phyloP scores from a whole-genome alignment of 2,113 vertebrate genomes.

The Seriola rivoliana region DNA sequence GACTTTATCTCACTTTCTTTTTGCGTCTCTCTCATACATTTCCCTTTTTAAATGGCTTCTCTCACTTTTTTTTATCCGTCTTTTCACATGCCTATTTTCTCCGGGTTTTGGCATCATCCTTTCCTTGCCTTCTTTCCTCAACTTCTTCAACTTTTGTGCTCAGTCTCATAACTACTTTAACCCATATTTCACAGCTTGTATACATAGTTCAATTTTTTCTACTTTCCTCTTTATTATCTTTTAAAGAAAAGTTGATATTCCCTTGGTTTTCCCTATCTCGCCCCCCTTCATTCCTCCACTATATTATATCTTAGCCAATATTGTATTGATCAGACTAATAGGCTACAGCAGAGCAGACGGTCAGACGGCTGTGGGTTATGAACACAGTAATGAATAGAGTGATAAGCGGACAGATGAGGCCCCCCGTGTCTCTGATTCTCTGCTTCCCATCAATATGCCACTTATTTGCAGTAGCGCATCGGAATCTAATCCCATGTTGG shows the following conservation, averaged over 20 bases:
- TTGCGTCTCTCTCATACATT: neutral
- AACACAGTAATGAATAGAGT: slow-evolving; percentile 55
- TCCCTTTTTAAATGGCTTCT: too few species aligned
- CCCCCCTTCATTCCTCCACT: neutral
- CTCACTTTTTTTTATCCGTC: too few species aligned
- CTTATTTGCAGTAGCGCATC: slow-evolving; percentile 50
- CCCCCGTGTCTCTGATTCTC: slow-evolving; percentile 14
- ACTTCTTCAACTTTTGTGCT: too few species aligned
- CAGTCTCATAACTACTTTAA: neutral
- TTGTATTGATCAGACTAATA: slow-evolving; percentile 53
- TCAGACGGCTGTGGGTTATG: slow-evolving; percentile 14
- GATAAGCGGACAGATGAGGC: slow-evolving; percentile 42
- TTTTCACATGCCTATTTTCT: too few species aligned
- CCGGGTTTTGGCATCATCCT: too few species aligned
- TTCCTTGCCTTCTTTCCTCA: too few species aligned
- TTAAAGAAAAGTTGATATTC: neutral
- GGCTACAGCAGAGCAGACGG: slow-evolving; percentile 16
- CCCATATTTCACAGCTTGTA: neutral
- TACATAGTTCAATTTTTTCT: neutral
- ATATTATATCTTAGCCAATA: slow-evolving; percentile 44
- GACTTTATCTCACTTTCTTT: neutral
- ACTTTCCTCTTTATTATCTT: neutral
- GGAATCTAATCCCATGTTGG: slow-evolving; percentile 58
- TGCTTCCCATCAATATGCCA: slow-evolving; percentile 27
- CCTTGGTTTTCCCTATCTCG: neutral